Percentiles rank a stretch among this genome's conserved stretches.
These are phyloP conservation scores for Paguma larvata DNA, from an alignment of 2,797 vertebrate species.

Conservation along the genomic window DNA sequence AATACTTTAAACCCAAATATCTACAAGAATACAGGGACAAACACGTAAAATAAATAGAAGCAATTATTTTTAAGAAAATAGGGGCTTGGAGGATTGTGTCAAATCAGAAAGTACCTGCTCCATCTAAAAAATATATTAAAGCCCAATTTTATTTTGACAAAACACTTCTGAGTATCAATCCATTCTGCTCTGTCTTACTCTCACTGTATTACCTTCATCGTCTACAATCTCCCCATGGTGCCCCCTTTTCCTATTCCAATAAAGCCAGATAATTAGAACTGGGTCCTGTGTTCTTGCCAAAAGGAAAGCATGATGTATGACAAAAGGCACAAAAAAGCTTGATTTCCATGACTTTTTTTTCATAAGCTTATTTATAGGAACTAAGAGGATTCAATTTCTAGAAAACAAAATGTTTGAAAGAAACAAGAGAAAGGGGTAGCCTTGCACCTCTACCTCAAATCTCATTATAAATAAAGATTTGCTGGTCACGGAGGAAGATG, in stretches of 20 bases:
- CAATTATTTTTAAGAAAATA: neutral
- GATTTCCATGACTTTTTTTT: neutral
- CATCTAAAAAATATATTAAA: constrained; percentile 7
- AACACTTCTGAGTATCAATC: neutral
- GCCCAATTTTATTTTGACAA: neutral
- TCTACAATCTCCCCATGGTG: neutral
- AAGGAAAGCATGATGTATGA: neutral
- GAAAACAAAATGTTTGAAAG: neutral
- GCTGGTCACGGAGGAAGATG: rapidly evolving
- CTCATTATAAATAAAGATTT: neutral
- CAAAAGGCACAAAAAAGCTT: neutral
- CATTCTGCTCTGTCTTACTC: neutral
- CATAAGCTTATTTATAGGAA: neutral
- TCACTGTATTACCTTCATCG: neutral
- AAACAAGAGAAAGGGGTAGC: neutral
- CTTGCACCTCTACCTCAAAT: neutral
- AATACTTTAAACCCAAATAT: neutral
- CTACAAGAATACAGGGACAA: neutral
- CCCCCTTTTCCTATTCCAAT: neutral
- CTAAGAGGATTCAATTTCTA: neutral
- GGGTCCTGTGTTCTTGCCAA: neutral
- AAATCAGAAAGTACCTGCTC: neutral
- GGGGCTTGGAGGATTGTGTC: neutral
- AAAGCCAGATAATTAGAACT: neutral
- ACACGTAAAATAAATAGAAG: neutral